Percentiles rank a stretch among this genome's conserved stretches.
phyloP scores from a whole-genome alignment of 1,140 invertebrate species.

The Amyelois transitella region DNA sequence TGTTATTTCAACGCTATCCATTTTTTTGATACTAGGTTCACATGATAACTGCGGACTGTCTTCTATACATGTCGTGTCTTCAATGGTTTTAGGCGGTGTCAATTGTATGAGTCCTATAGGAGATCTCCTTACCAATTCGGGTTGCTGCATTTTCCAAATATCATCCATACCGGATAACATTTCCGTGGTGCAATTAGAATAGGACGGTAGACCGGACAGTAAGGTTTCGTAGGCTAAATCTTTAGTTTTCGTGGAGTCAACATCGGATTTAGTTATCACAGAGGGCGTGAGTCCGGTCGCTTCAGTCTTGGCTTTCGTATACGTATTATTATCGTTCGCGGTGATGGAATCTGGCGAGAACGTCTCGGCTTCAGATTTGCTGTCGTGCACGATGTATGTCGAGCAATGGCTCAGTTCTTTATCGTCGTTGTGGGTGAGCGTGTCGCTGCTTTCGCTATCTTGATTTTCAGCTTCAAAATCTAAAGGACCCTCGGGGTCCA shows the following conservation, averaged over 20 bases:
- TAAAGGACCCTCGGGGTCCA: conserved; percentile 48
- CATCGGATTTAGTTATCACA: conserved; percentile 46
- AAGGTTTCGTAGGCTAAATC: conserved; percentile 62
- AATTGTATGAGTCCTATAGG: conserved; percentile 29
- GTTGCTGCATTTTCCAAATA: conserved; percentile 47
- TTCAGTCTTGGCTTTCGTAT: conserved; percentile 56
- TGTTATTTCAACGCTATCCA: conserved; percentile 60
- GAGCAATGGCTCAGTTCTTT: conserved; percentile 57
- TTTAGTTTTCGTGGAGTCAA: conserved; percentile 56
- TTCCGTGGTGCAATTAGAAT: conserved; percentile 63
- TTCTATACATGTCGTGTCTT: conserved; percentile 24
- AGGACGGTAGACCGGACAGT: conserved; percentile 51
- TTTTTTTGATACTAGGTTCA: conserved; percentile 43
- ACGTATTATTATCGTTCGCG: conserved; percentile 52
- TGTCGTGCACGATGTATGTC: conserved; percentile 64
- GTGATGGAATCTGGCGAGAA: conserved; percentile 64
- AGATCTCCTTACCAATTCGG: conserved; percentile 52
- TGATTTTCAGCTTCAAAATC: conserved; percentile 37
- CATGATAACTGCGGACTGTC: conserved; percentile 29
- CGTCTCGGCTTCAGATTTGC: conserved; percentile 55
- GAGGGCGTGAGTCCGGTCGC: conserved; percentile 31
- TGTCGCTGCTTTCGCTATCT: conserved; percentile 57
- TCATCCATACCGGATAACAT: conserved; percentile 42
- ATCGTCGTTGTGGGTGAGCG: conserved; percentile 55
- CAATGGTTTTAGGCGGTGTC: conserved; percentile 31